Conservation (phyloP, 2,797 vertebrate genomes). For the Phoebastria nigripes region DNA sequence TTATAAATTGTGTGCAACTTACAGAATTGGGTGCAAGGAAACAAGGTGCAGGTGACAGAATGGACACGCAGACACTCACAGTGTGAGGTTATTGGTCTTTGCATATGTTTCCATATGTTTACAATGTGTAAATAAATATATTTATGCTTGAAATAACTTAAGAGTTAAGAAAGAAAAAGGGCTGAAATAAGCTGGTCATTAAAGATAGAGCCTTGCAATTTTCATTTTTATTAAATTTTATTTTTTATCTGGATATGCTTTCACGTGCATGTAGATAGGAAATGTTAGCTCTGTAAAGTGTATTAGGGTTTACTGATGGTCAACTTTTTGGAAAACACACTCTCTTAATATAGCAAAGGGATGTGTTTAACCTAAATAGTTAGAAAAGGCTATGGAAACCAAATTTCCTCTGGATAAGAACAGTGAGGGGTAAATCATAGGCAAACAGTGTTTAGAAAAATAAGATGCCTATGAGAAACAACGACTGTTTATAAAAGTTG, state of each 20-base stretch:
- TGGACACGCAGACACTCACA: not conserved
- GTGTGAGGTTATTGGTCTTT: not conserved
- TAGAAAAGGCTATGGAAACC: not conserved
- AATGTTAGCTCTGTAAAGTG: not conserved
- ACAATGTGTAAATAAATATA: not conserved
- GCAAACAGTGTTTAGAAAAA: not conserved
- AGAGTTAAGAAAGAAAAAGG: not conserved
- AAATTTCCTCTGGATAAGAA: not conserved
- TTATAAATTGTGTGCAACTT: not conserved
- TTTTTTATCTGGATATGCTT: not conserved
- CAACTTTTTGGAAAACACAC: not conserved
- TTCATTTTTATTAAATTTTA: not conserved
- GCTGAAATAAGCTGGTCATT: not conserved
- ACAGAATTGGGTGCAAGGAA: not conserved
- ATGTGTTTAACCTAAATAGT: not conserved
- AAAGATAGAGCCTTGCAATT: not conserved
- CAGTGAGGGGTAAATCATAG: not conserved
- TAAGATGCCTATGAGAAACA: not conserved
- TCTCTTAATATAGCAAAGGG: not conserved
- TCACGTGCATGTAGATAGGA: not conserved
- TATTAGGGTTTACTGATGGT: not conserved
- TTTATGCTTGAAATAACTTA: not conserved
- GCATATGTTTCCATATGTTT: rapidly evolving
- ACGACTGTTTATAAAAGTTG: not conserved
- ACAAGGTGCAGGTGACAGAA: not conserved